These are phyloP conservation scores for Elegia similella DNA, from an alignment of 2,888 invertebrate genomes.

Conservation along the genomic window DNA sequence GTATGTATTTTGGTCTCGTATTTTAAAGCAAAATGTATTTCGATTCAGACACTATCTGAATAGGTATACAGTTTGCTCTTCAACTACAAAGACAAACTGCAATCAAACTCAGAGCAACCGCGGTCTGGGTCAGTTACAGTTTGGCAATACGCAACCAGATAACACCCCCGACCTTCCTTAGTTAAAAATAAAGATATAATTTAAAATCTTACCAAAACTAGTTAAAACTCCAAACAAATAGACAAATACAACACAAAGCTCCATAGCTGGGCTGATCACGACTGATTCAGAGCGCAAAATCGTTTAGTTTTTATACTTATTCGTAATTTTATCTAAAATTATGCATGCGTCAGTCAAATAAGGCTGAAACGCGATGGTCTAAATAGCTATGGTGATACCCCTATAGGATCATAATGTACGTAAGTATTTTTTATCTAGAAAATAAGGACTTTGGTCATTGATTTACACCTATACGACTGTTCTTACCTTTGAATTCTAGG, in stretches of 20 bases:
- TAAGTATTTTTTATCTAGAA: not conserved
- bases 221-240: constrained; percentile 20
- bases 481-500: not conserved
- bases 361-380: constrained; percentile 31
- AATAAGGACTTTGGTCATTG: not conserved
- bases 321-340: constrained; percentile 7
- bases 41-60: too few relatives aligned
- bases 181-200: too few relatives aligned
- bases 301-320: constrained; percentile 17
- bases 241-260: constrained; percentile 5
- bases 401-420: constrained; percentile 28
- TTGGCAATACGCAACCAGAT: too few relatives aligned
- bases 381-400: constrained; percentile 54
- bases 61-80: too few relatives aligned
- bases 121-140: too few relatives aligned
- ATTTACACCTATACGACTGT: not conserved
- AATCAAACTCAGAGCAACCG: too few relatives aligned
- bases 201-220: constrained; percentile 21
- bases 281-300: not conserved
- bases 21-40: too few relatives aligned
- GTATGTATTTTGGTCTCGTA: too few relatives aligned
- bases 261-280: not conserved
- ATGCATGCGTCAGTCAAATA: constrained; percentile 20
- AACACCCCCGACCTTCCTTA: too few relatives aligned
- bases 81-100: too few relatives aligned